Evolutionary conservation across 2,113 vertebrate genomes (phyloP).

Genomic region (Mobula birostris): DNA sequence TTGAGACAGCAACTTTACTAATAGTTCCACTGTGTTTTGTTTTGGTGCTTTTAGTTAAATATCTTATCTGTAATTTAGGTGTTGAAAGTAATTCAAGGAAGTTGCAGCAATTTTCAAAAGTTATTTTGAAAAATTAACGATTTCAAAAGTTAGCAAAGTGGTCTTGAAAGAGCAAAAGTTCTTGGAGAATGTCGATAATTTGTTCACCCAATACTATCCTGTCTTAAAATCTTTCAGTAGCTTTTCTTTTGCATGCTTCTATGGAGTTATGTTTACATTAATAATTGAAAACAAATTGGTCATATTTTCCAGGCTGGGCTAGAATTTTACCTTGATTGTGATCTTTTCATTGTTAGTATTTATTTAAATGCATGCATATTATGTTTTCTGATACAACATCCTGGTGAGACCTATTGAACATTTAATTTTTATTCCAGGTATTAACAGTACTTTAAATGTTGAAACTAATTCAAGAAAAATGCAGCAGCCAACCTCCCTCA

Average conservation of each 20-base stretch:
- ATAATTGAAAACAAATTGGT: too few relatives aligned
- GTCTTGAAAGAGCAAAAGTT: slow-evolving; percentile 60
- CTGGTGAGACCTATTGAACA: too few relatives aligned
- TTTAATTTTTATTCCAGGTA: background rate
- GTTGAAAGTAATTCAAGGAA: background rate
- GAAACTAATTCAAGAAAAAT: slow-evolving; percentile 4
- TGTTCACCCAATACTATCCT: too few relatives aligned
- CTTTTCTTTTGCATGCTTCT: too few relatives aligned
- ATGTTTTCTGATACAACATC: too few relatives aligned
- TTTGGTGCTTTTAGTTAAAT: background rate
- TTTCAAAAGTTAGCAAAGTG: slow-evolving; percentile 20
- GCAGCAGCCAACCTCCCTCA: background rate
- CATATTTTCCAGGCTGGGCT: too few relatives aligned
- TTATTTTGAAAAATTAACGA: background rate
- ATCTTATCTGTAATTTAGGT: background rate
- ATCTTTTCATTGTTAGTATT: too few relatives aligned
- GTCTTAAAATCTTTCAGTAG: too few relatives aligned
- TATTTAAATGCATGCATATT: too few relatives aligned
- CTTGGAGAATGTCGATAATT: slow-evolving; percentile 70
- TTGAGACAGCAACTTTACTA: too few relatives aligned
- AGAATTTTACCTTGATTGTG: too few relatives aligned
- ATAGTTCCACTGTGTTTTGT: background rate
- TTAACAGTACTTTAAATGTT: background rate
- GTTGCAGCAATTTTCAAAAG: background rate
- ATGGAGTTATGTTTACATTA: too few relatives aligned